Base-by-base conservation (phyloP, 2,888 invertebrate genomes). In the Scaeva pyrastri region DNA sequence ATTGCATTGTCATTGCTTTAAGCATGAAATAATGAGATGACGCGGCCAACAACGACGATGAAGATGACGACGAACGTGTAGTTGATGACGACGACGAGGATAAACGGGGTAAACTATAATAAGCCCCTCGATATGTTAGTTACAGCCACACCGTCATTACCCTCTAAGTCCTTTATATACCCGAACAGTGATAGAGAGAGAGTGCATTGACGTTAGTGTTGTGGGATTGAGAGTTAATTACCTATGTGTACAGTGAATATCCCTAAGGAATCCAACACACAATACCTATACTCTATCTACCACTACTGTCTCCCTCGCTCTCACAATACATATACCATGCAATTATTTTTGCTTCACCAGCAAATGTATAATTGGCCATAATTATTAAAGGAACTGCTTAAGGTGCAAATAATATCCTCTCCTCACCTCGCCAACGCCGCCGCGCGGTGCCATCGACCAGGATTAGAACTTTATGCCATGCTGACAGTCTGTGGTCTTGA, bases 351-450 rank as follows among this genome's bases (percentile, higher is more conserved):
- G 58, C 74, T 66, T 68, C 68, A 80, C 68, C 68, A 60, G 74
- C 75, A 70, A 80, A 36, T 81, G 43, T 68, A 81, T 81, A 81
- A 81, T 81, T 81, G 80, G 80, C 70, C 75, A 75, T 81, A 75
- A 81, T 74, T 70, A 81, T 74, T 70, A 81, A 84, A 64, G 64
- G 56, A 74, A 84, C 74, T 74, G 83, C 83, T 79, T 70, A 71
- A 64, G 74, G 70, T 55, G 78, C 74, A 79, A 68, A 71, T 70
- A 83, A 70, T 71, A 77, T 74, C 16, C 52, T 52, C 21, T 14
- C 14, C 52, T 10, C 8, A n/a, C n/a, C n/a, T n/a, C n/a, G n/a
- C n/a, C n/a, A n/a, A n/a, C n/a, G n/a, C n/a, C n/a, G n/a, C n/a
- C n/a, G n/a, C n/a, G n/a, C n/a, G n/a, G n/a, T n/a, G n/a, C n/a